Conservation (phyloP, 2,113 vertebrate genomes). For the Beaufortia kweichowensis region DNA sequence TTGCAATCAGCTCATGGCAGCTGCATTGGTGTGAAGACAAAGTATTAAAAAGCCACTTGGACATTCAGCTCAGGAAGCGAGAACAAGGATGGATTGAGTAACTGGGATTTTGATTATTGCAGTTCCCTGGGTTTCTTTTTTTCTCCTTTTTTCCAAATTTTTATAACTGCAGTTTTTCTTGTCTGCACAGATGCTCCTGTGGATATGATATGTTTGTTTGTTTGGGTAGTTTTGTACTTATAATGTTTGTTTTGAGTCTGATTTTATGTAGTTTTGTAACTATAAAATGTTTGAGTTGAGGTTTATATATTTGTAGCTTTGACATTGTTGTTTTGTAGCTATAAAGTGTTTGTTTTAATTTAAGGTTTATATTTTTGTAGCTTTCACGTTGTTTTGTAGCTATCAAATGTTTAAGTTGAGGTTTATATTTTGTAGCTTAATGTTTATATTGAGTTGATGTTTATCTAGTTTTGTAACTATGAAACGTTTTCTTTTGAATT, state of each 20-base stretch:
- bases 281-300: too few relatives aligned
- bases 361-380: too few relatives aligned
- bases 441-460: too few relatives aligned
- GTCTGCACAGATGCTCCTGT: background rate
- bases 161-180: slow-evolving; percentile 5
- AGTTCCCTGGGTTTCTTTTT: background rate
- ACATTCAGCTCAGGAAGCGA: slow-evolving; percentile 6
- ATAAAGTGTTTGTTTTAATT: too few relatives aligned
- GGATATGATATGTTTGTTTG: too few relatives aligned
- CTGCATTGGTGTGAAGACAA: slow-evolving; percentile 23
- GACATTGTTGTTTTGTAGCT: too few relatives aligned
- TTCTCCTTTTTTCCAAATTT: background rate
- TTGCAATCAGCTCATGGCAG: slow-evolving; percentile 31
- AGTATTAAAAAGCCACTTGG: slow-evolving; percentile 11
- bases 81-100: background rate
- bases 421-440: too few relatives aligned
- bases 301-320: too few relatives aligned
- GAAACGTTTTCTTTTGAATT: too few relatives aligned
- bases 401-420: too few relatives aligned
- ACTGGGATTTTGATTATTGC: background rate
- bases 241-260: background rate
- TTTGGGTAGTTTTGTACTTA: background rate
- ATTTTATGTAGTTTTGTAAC: background rate
- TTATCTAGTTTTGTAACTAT: too few relatives aligned
- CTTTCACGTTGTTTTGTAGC: too few relatives aligned